Evolutionary conservation across 2,113 vertebrate genomes (phyloP).

Genomic region (Trachemys scripta): DNA sequence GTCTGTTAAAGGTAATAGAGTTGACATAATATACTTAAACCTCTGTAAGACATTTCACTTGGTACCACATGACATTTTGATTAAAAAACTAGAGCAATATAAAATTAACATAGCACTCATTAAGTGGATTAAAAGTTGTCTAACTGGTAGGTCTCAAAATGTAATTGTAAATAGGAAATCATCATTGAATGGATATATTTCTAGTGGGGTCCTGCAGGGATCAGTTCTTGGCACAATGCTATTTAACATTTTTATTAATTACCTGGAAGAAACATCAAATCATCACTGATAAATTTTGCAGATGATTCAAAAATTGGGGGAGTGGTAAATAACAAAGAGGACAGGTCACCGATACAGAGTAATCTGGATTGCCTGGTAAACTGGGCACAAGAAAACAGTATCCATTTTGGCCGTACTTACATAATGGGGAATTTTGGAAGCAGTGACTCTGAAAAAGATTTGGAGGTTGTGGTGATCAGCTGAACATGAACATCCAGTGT

Average conservation of each 20-base stretch:
- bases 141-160: not conserved
- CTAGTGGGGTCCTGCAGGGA: not conserved
- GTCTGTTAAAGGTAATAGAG: not conserved
- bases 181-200: not conserved
- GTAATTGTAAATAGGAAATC: not conserved
- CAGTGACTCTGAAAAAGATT: not conserved
- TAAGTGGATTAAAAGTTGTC: not conserved
- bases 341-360: too few species aligned
- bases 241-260: not conserved
- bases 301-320: not conserved
- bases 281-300: not conserved
- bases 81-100: not conserved
- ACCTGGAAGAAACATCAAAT: not conserved
- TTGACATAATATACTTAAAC: not conserved
- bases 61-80: not conserved
- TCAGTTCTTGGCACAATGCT: not conserved
- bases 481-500: not conserved
- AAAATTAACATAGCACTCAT: not conserved
- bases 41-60: not conserved
- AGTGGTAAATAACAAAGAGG: not conserved
- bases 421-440: not conserved
- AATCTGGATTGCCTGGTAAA: too few species aligned
- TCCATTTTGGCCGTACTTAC: not conserved
- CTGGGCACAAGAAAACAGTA: too few species aligned
- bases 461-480: not conserved